Conservation (phyloP, 2,113 vertebrate species). For the Psittacula cyanocephala region DNA sequence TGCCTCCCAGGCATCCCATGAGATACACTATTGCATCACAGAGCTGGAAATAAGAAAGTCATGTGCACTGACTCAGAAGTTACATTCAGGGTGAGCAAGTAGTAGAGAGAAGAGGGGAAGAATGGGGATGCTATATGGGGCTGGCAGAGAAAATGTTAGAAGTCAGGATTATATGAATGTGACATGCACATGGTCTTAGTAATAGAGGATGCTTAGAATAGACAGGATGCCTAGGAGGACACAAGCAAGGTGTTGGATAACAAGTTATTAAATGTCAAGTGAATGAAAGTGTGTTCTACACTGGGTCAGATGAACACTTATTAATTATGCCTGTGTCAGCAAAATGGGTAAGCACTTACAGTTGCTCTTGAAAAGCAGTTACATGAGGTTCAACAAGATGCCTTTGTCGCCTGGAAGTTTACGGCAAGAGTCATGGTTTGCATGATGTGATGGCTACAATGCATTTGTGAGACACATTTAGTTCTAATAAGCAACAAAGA, state of each 20-base stretch:
- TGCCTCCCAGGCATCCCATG: neutral
- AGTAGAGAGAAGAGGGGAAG: neutral
- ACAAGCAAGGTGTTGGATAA: conserved; percentile 21
- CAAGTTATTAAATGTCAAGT: conserved; percentile 21
- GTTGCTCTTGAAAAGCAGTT: neutral
- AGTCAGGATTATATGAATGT: neutral
- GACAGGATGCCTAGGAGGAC: neutral
- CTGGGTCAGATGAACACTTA: neutral
- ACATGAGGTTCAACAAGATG: neutral
- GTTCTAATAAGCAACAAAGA: neutral
- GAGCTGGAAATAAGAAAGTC: neutral
- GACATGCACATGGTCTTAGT: neutral
- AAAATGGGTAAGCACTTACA: neutral
- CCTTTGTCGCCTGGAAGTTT: neutral
- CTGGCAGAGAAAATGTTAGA: neutral
- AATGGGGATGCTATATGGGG: neutral
- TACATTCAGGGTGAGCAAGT: neutral
- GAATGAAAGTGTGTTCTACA: neutral
- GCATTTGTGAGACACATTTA: neutral
- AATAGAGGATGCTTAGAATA: neutral
- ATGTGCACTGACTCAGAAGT: neutral
- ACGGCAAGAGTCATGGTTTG: neutral
- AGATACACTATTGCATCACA: neutral
- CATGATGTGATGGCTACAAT: neutral
- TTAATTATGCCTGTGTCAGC: neutral